Conservation (phyloP, 2,113 vertebrate genomes). For the Cololabis saira region DNA sequence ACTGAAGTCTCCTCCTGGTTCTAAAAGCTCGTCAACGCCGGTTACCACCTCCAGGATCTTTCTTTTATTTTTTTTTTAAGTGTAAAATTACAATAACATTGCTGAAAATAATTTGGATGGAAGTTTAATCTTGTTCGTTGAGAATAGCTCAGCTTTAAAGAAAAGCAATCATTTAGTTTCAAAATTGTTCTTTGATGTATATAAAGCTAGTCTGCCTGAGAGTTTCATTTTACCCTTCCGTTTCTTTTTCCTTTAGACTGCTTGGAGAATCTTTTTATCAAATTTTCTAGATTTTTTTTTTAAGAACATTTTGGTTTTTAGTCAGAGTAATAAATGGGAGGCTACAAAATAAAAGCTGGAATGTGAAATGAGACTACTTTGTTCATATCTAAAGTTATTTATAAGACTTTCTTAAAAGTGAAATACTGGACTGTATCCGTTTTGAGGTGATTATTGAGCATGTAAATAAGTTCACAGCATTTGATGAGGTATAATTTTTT, state of each 20-base stretch:
- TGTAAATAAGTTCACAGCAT: slow-evolving; percentile 79
- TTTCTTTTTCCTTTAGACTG: slow-evolving; percentile 44
- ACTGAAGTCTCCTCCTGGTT: too few relatives aligned
- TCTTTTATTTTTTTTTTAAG: not conserved
- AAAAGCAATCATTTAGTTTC: not conserved
- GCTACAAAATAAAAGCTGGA: slow-evolving; percentile 37
- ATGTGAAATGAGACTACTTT: slow-evolving; percentile 80
- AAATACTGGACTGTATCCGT: slow-evolving; percentile 62
- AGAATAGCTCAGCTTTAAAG: too few relatives aligned
- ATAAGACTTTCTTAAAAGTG: slow-evolving; percentile 65
- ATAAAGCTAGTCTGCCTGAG: slow-evolving; percentile 25
- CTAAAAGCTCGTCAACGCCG: too few relatives aligned
- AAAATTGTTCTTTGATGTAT: not conserved
- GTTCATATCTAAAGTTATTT: slow-evolving; percentile 75
- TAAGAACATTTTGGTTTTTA: slow-evolving; percentile 29
- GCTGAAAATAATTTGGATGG: not conserved
- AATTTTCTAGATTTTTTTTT: slow-evolving; percentile 14
- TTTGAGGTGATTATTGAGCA: slow-evolving; percentile 66
- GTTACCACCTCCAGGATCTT: not conserved
- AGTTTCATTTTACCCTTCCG: slow-evolving; percentile 19
- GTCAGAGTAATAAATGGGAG: slow-evolving; percentile 51
- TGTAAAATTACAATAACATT: not conserved
- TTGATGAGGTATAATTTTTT: slow-evolving; percentile 79
- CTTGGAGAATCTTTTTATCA: slow-evolving; percentile 25
- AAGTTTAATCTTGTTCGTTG: slow-evolving; percentile 3